phyloP scores from a whole-genome alignment of 2,113 vertebrate genomes.

The Bufo bufo region DNA sequence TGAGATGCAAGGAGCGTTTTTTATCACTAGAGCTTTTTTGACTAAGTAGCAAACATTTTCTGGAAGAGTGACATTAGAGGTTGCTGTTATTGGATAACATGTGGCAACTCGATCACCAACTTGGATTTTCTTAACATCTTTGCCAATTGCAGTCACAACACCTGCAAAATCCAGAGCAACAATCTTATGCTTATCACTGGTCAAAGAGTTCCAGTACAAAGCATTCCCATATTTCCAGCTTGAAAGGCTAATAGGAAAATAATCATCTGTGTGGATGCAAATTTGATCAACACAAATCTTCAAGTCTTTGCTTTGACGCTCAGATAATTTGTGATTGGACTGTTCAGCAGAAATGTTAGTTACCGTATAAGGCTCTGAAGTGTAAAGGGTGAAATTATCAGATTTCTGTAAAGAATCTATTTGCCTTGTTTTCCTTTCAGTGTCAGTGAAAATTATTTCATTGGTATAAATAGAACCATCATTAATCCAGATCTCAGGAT shows the following conservation, averaged over 20 bases:
- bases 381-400: constrained; percentile 62
- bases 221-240: constrained; percentile 74
- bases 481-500: constrained; percentile 78
- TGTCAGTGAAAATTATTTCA: constrained; percentile 61
- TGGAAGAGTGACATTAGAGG: constrained; percentile 73
- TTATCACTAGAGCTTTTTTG: constrained; percentile 72
- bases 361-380: constrained; percentile 68
- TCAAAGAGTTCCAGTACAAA: constrained; percentile 78
- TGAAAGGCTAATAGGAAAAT: constrained; percentile 79
- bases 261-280: constrained; percentile 83
- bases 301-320: constrained; percentile 65
- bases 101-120: constrained; percentile 77
- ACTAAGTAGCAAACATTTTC: constrained; percentile 73
- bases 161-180: constrained; percentile 83
- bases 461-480: constrained; percentile 70
- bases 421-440: neutral
- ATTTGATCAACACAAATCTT: constrained; percentile 76
- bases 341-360: constrained; percentile 69
- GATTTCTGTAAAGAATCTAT: constrained; percentile 44
- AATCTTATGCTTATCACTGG: constrained; percentile 71
- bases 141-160: constrained; percentile 73
- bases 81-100: constrained; percentile 77
- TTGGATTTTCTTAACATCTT: constrained; percentile 71
- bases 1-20: constrained; percentile 78
- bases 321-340: neutral